phyloP scores from a whole-genome alignment of 2,797 vertebrate genomes.

The Lophotriccus pileatus region DNA sequence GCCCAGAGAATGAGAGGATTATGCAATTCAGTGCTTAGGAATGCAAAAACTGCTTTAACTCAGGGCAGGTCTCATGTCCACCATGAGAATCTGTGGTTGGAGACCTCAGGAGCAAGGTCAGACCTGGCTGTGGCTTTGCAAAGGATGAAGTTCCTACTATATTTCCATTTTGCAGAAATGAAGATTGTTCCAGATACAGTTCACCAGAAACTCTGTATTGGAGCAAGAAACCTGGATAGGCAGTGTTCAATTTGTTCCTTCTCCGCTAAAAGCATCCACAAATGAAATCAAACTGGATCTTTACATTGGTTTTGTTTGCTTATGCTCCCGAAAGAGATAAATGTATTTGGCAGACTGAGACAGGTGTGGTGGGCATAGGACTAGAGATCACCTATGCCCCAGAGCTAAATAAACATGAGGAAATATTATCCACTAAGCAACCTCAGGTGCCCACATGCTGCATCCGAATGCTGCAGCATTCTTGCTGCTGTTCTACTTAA shows the following conservation, averaged over 20 bases:
- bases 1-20: not conserved
- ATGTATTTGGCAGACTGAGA: not conserved
- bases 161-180: not conserved
- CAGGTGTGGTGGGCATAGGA: not conserved
- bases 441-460: not conserved
- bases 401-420: not conserved
- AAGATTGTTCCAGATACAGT: not conserved
- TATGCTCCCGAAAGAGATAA: not conserved
- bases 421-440: not conserved
- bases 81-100: not conserved
- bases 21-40: not conserved
- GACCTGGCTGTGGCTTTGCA: not conserved
- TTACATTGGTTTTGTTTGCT: not conserved
- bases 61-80: fast-evolving
- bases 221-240: not conserved
- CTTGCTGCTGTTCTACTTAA: not conserved
- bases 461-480: not conserved
- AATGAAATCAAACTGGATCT: not conserved
- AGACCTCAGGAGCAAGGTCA: not conserved
- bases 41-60: not conserved
- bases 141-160: not conserved
- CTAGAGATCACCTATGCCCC: not conserved
- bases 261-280: not conserved
- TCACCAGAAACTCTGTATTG: not conserved
- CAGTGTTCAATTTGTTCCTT: not conserved